Evolutionary conservation across 2,797 vertebrate species (phyloP).

Genomic region (Myotis pilosus): DNA sequence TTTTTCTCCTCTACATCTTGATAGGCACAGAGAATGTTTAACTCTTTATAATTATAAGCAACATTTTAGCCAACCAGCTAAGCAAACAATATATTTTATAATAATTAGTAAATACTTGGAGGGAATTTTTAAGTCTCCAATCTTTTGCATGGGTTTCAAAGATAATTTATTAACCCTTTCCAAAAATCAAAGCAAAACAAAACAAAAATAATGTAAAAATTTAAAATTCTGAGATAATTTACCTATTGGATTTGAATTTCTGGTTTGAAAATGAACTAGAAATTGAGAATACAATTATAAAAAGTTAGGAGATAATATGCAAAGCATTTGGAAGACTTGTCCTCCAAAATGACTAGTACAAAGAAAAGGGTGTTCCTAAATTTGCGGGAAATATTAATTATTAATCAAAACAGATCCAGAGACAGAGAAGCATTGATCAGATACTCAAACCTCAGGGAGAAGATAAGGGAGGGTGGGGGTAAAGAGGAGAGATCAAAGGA

Average conservation of each 20-base stretch:
- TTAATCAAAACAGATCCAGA: conserved; percentile 57
- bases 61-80: not conserved
- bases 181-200: not conserved
- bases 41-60: conserved; percentile 5
- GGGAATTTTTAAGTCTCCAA: not conserved
- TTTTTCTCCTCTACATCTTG: not conserved
- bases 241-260: not conserved
- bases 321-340: conserved; percentile 57
- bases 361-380: conserved; percentile 57
- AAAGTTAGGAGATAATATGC: conserved; percentile 42
- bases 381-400: conserved; percentile 57
- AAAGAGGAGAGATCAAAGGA: no score
- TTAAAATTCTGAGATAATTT: not conserved
- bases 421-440: no score
- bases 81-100: not conserved
- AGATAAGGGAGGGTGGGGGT: no score
- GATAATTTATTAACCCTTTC: not conserved
- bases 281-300: not conserved
- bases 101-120: not conserved
- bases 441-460: no score
- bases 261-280: not conserved
- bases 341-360: conserved; percentile 62
- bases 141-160: not conserved
- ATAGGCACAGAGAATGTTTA: not conserved
- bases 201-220: not conserved